Conservation (phyloP, 2,113 vertebrate species). For the Callocephalon fimbriatum region DNA sequence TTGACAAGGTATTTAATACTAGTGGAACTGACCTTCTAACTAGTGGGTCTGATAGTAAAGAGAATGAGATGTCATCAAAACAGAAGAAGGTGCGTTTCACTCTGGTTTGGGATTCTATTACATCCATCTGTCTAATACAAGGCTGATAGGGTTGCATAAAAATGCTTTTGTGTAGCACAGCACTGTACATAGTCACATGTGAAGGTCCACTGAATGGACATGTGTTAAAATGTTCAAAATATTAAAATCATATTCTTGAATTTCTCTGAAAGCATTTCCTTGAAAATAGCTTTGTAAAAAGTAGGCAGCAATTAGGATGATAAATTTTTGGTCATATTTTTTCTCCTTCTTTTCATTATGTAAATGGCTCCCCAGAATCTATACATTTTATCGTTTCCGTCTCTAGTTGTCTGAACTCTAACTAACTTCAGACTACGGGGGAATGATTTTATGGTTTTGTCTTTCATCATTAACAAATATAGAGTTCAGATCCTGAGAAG, state of each 20-base stretch:
- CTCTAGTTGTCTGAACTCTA: background rate
- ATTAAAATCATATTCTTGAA: background rate
- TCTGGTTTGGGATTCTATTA: background rate
- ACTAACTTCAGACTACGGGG: background rate
- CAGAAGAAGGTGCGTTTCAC: slow-evolving; percentile 84
- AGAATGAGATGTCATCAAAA: slow-evolving; percentile 81
- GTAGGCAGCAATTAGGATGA: background rate
- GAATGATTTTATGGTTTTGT: background rate
- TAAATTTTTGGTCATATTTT: background rate
- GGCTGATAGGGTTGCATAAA: background rate
- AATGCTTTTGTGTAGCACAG: background rate
- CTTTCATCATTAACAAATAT: background rate
- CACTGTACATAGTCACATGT: background rate
- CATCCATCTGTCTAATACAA: background rate
- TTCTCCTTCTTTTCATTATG: background rate
- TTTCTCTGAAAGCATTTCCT: background rate
- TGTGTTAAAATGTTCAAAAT: background rate
- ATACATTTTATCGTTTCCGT: background rate
- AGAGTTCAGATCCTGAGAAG: background rate
- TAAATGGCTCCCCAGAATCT: background rate
- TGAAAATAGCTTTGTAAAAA: background rate
- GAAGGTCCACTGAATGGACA: background rate
- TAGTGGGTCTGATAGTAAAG: slow-evolving; percentile 84
- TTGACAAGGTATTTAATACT: slow-evolving; percentile 88
- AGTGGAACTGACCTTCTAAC: slow-evolving; percentile 78